Evolutionary conservation across 2,113 vertebrate species (phyloP).

Genomic region (Triplophysa siluroides): DNA sequence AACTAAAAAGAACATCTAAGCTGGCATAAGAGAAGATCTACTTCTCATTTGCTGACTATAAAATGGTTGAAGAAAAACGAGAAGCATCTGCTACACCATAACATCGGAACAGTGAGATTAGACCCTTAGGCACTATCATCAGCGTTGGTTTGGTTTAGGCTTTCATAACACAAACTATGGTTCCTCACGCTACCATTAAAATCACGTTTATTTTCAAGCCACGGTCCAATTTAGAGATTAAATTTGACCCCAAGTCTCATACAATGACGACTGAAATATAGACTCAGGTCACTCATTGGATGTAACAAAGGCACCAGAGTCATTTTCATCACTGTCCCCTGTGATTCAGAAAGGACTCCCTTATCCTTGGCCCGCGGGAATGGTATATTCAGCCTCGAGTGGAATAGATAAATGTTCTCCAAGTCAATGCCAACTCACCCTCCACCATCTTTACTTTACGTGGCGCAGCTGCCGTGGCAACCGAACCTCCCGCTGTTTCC

Average conservation of each 20-base stretch:
- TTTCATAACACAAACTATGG: not conserved
- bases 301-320: not conserved
- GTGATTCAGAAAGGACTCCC: not conserved
- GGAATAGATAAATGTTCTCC: constrained; percentile 11
- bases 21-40: not conserved
- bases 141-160: not conserved
- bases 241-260: not conserved
- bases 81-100: not conserved
- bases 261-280: not conserved
- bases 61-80: not conserved
- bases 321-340: not conserved
- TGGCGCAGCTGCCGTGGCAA: constrained; percentile 32
- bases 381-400: not conserved
- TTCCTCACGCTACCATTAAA: not conserved
- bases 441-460: not conserved
- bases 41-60: not conserved
- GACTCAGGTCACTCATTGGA: not conserved
- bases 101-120: not conserved
- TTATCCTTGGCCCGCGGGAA: not conserved
- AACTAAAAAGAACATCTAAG: not conserved
- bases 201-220: not conserved
- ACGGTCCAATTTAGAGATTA: not conserved
- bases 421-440: constrained; percentile 14
- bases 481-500: constrained; percentile 18
- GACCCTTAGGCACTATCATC: not conserved